These are phyloP conservation scores for Drosophila meridionalis DNA, from an alignment of 2,888 invertebrate genomes.

Conservation along the genomic window DNA sequence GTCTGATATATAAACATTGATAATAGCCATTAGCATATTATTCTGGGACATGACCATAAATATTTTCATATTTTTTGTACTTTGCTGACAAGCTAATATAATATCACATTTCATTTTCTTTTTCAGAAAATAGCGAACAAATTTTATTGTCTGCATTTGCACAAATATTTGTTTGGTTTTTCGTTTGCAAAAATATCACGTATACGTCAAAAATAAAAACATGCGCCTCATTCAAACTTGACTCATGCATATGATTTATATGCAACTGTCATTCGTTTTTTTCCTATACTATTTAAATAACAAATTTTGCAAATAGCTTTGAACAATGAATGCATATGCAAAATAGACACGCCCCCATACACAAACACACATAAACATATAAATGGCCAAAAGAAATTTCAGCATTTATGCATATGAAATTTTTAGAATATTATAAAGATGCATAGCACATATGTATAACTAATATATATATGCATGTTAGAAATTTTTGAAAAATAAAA, in stretches of 20 bases:
- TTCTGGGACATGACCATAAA: not conserved
- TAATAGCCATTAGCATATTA: not conserved
- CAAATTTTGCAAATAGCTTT: slow-evolving; percentile 59
- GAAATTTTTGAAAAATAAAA: not conserved
- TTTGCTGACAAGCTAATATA: not conserved
- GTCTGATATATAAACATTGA: not conserved
- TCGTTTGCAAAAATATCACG: slow-evolving; percentile 46
- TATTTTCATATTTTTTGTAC: not conserved
- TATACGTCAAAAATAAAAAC: slow-evolving; percentile 31
- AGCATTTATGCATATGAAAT: slow-evolving; percentile 59
- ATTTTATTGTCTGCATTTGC: slow-evolving; percentile 9
- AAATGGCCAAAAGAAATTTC: slow-evolving; percentile 27
- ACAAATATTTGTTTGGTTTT: slow-evolving; percentile 22
- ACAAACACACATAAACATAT: slow-evolving; percentile 6
- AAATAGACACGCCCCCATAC: slow-evolving; percentile 29
- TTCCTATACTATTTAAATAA: slow-evolving; percentile 68
- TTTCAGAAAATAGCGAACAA: slow-evolving; percentile 8
- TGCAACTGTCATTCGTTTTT: slow-evolving; percentile 34
- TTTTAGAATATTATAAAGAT: slow-evolving; percentile 73
- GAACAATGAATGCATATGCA: slow-evolving; percentile 65
- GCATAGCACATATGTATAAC: slow-evolving; percentile 39
- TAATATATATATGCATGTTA: slow-evolving; percentile 29
- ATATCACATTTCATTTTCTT: slow-evolving; percentile 16
- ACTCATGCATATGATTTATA: slow-evolving; percentile 61
- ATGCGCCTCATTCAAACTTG: slow-evolving; percentile 17